Evolutionary conservation across 2,888 invertebrate species (phyloP).

Genomic region (Zaprionus bogoriensis): DNA sequence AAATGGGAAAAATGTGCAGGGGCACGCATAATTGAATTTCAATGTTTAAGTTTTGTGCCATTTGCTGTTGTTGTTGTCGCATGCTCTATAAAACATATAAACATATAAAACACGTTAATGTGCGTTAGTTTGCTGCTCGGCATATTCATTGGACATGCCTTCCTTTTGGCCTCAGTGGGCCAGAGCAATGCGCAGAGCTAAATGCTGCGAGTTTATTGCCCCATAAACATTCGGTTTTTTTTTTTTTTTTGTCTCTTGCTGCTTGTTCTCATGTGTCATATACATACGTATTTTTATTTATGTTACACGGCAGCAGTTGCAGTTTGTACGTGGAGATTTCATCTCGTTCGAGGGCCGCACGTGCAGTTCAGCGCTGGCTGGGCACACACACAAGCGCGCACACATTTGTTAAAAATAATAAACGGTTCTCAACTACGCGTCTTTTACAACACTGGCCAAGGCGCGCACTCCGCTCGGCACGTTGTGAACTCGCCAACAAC

Average conservation of each 20-base stretch:
- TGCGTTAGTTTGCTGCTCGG: slow-evolving; percentile 6
- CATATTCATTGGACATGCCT: slow-evolving; percentile 23
- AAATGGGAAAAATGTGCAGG: slow-evolving; percentile 72
- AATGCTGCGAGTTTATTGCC: slow-evolving; percentile 21
- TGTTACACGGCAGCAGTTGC: slow-evolving; percentile 18
- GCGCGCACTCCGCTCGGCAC: slow-evolving; percentile 53
- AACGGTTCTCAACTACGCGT: slow-evolving; percentile 41
- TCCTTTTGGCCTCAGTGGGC: slow-evolving; percentile 6
- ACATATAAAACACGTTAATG: not conserved
- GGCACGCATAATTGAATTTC: slow-evolving; percentile 57
- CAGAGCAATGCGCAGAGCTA: slow-evolving; percentile 21
- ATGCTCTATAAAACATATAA: no score
- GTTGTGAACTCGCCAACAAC: slow-evolving; percentile 80
- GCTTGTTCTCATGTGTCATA: slow-evolving; percentile 6
- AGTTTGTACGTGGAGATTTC: not conserved
- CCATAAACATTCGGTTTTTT: slow-evolving; percentile 12
- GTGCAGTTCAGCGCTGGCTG: slow-evolving; percentile 32
- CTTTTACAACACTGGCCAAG: slow-evolving; percentile 33
- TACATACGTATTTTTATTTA: slow-evolving; percentile 12
- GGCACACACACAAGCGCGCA: slow-evolving; percentile 18
- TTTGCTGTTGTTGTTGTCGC: no score
- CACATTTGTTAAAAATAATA: slow-evolving; percentile 35
- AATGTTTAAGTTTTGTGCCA: slow-evolving; percentile 16
- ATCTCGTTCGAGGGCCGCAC: slow-evolving; percentile 45
- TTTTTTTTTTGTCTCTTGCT: not conserved